Evolutionary conservation across 2,797 vertebrate genomes (phyloP).

Genomic region (Furcifer pardalis): DNA sequence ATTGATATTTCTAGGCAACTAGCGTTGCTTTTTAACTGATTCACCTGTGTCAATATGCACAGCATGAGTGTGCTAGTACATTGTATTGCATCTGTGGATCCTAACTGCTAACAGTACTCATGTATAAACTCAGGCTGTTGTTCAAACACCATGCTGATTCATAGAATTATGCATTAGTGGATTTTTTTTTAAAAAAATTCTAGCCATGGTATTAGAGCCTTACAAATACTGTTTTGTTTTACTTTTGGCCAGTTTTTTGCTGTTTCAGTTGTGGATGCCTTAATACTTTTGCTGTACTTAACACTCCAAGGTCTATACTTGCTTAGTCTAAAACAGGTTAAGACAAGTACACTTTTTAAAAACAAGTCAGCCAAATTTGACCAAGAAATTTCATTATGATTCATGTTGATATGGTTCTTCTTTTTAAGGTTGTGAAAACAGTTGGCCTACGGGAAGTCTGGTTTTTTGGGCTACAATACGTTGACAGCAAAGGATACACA

Average conservation of each 20-base stretch:
- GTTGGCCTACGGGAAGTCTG: conserved; percentile 96
- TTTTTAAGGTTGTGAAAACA: conserved; percentile 93
- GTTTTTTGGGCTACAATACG: conserved; percentile 98
- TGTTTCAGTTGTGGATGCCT: neutral
- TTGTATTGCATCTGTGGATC: neutral
- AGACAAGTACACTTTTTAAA: neutral
- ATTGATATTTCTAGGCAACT: too few relatives aligned
- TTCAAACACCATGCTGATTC: neutral
- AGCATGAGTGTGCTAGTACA: too few relatives aligned
- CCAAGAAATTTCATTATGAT: conserved; percentile 17
- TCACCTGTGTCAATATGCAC: too few relatives aligned
- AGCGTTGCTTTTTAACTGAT: too few relatives aligned
- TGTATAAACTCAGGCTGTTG: neutral
- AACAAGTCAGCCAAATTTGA: neutral
- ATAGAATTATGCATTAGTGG: too few relatives aligned
- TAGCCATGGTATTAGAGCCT: too few relatives aligned
- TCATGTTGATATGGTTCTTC: conserved; percentile 37
- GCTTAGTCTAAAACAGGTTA: neutral
- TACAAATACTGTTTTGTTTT: neutral
- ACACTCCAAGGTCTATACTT: conserved; percentile 8
- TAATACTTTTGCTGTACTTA: conserved; percentile 25
- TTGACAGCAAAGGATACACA: conserved; percentile 95
- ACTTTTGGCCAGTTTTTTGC: neutral
- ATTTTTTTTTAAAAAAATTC: too few relatives aligned
- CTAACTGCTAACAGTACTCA: neutral